Evolutionary conservation across 2,888 invertebrate species (phyloP), one percentile per base, ranked within the genome.

Genomic region (Sesia bembeciformis): DNA sequence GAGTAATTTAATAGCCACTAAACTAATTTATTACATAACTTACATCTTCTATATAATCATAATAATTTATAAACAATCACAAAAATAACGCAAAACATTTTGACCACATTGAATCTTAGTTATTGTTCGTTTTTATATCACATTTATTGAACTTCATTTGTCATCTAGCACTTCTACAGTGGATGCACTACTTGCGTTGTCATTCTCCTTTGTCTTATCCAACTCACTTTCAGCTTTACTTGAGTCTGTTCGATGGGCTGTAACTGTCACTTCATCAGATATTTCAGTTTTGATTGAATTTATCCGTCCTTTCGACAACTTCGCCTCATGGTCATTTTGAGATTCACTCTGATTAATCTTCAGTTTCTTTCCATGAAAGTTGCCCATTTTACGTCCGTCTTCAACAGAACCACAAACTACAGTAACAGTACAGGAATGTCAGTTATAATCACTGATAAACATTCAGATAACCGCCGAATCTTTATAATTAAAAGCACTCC

Each of bases 161-260:
- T 86, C 84, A 63, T 88, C 88, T 55, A 89, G 72, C 64, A 77
- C 84, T 81, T 89, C 88, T 55, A 88, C 85, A 39, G 88, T 88
- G 3, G 88, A 88, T 0, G 87, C 87, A 74, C 85, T 86, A 61
- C 88, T 88, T 4, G 88, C 79, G 59, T 84, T 86, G 60, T 86
- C 86, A 56, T 72, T 76, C 23, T 79, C 82, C 42, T 75, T 78
- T 51, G 75, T 75, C 57, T 70, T 81, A 5, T 67, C 68, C 39
- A 51, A 55, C 38, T 67, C 68, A 52, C 62, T 65, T 53, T 67
- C 71, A 40, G 60, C 61, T n/a, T 60, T 62, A 55, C 60, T 63
- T 56, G 49, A 63, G 50, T 63, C 23, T 23, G 23, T 23, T 23
- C 23, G 23, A 23, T 23, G 23, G 23, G 23, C 23, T 23, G 23